Conservation (phyloP, 2,113 vertebrate species). For the Paedocypris sp. region DNA sequence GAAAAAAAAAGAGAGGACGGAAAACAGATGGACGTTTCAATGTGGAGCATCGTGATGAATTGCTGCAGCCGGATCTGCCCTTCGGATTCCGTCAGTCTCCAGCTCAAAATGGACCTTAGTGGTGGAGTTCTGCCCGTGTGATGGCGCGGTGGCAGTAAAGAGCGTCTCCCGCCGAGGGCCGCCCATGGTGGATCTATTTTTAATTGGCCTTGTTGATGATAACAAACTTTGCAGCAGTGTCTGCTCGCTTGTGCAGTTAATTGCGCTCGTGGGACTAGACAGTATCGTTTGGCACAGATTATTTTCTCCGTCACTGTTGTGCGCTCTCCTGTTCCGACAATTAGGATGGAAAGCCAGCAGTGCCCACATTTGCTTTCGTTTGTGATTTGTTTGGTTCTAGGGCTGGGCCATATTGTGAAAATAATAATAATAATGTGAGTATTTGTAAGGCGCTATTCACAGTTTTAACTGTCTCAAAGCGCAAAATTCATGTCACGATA, state of each 20-base stretch:
- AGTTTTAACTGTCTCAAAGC: no score
- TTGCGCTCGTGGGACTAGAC: constrained; percentile 21
- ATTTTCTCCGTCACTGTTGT: constrained; percentile 2
- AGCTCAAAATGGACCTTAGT: not conserved
- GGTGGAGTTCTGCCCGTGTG: not conserved
- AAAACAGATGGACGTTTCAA: not conserved
- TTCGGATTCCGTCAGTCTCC: not conserved
- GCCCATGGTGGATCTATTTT: constrained; percentile 7
- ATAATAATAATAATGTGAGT: no score
- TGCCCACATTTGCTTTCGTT: no score
- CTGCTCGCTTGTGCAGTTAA: constrained; percentile 6
- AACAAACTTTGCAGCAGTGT: constrained; percentile 12
- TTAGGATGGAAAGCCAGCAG: not conserved
- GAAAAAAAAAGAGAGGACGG: no score
- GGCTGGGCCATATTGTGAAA: no score
- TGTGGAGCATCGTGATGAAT: not conserved
- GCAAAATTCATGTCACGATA: no score
- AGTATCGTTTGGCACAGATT: constrained; percentile 18
- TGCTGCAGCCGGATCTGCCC: not conserved
- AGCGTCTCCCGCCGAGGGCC: not conserved
- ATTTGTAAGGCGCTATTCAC: no score
- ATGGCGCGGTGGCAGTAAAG: not conserved
- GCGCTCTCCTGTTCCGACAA: not conserved
- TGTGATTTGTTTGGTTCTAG: no score
- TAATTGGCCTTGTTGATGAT: constrained; percentile 30